These are phyloP conservation scores for Rhabdomys dilectus DNA, from an alignment of 2,113 vertebrate genomes.

Conservation along the genomic window DNA sequence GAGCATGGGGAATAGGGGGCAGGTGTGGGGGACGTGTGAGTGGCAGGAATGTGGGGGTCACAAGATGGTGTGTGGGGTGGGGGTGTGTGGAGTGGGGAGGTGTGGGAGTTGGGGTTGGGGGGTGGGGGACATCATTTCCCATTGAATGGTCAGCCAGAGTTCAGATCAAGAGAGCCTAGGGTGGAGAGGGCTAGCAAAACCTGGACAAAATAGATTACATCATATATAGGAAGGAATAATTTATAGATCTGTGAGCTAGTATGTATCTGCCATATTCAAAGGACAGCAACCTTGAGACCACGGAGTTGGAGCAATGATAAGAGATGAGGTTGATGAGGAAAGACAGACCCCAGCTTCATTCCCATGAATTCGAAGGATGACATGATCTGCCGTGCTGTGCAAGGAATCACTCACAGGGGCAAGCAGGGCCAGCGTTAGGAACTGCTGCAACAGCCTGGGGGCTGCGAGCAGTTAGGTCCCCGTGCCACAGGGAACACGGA, in stretches of 20 bases:
- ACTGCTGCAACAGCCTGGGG: fast-evolving
- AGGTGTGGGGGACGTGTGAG: too few relatives aligned
- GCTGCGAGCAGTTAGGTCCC: background rate
- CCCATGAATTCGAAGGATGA: background rate
- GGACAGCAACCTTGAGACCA: background rate
- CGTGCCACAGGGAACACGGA: background rate
- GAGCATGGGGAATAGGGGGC: too few relatives aligned
- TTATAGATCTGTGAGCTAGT: background rate
- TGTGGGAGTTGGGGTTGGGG: too few relatives aligned
- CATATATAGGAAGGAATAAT: background rate
- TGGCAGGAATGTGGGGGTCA: fast-evolving
- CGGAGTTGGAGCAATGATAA: background rate
- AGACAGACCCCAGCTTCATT: background rate
- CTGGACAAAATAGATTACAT: background rate
- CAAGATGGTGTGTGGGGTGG: too few relatives aligned
- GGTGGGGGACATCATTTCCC: background rate
- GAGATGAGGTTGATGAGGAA: too few relatives aligned
- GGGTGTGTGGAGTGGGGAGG: too few relatives aligned
- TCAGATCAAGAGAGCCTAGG: background rate
- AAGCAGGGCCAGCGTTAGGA: fast-evolving
- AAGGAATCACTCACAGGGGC: background rate
- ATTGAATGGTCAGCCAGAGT: background rate
- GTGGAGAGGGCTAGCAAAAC: fast-evolving
- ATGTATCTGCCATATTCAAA: fast-evolving
- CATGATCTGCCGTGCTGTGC: fast-evolving